These are phyloP conservation scores for Danio albolineatus DNA, from an alignment of 2,797 vertebrate genomes.

Conservation along the genomic window DNA sequence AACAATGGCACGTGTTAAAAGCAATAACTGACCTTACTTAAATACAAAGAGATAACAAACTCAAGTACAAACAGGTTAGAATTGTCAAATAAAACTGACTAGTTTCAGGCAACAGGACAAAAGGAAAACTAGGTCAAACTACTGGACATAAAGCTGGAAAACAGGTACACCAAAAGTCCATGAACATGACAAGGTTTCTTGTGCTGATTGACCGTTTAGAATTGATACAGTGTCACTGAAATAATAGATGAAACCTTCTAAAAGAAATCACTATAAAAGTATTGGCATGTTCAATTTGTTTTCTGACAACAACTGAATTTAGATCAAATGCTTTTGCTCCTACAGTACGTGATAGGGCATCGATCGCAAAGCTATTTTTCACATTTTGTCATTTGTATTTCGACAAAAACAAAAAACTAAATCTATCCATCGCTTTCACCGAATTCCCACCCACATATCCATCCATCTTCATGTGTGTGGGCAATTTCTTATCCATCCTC, in stretches of 20 bases:
- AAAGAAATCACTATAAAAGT: not conserved
- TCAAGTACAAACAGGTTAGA: too few species aligned
- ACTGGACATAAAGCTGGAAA: too few species aligned
- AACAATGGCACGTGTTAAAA: too few species aligned
- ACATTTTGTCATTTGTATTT: not conserved
- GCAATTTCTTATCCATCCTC: not conserved
- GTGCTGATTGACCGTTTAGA: not conserved
- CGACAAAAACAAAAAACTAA: too few species aligned
- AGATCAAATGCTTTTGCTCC: not conserved
- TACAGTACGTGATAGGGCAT: not conserved
- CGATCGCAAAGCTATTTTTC: not conserved
- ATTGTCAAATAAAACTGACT: too few species aligned
- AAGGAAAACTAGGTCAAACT: too few species aligned
- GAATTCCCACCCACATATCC: not conserved
- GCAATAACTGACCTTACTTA: too few species aligned
- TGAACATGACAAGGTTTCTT: not conserved
- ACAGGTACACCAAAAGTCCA: too few species aligned
- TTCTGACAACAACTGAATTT: constrained; percentile 23
- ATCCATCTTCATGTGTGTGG: not conserved
- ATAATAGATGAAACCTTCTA: constrained; percentile 10
- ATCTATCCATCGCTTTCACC: not conserved
- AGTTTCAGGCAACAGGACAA: too few species aligned
- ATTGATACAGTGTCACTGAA: not conserved
- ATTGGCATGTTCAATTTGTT: constrained; percentile 14
- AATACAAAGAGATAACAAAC: too few species aligned